Evolutionary conservation across 2,797 vertebrate genomes (phyloP).

Genomic region (Phrynocephalus vlangalii): DNA sequence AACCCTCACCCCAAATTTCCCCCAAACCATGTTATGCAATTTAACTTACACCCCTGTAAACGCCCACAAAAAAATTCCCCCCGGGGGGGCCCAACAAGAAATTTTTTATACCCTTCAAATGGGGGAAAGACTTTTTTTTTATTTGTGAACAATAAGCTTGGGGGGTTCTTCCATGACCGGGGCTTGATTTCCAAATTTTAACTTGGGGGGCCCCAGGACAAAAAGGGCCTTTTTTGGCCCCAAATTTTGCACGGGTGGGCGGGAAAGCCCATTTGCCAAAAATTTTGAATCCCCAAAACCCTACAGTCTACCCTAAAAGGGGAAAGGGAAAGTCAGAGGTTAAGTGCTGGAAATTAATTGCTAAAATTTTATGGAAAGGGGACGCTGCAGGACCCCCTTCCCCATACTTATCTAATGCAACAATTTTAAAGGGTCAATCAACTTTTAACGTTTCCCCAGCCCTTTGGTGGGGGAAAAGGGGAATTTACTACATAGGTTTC

Average conservation of each 20-base stretch:
- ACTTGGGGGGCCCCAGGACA: constrained; percentile 43
- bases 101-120: neutral
- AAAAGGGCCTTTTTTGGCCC: constrained; percentile 46
- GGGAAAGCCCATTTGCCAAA: constrained; percentile 31
- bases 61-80: too few species aligned
- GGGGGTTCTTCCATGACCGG: neutral
- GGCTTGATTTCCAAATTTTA: constrained; percentile 35
- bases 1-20: too few species aligned
- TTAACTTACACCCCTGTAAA: too few species aligned
- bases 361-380: neutral
- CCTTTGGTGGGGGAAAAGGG: neutral
- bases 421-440: neutral
- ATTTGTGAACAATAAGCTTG: neutral
- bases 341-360: constrained; percentile 8
- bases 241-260: constrained; percentile 26
- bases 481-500: neutral
- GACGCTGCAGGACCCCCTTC: neutral
- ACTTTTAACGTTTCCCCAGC: neutral
- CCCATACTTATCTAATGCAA: neutral
- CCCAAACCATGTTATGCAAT: too few species aligned
- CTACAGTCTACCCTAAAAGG: constrained; percentile 32
- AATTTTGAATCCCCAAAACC: constrained; percentile 25
- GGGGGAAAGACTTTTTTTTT: neutral
- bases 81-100: too few species aligned
- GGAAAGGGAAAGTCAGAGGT: constrained; percentile 38